Evolutionary conservation across 1,140 invertebrate genomes (phyloP).

Genomic region (Drosophila bocqueti): DNA sequence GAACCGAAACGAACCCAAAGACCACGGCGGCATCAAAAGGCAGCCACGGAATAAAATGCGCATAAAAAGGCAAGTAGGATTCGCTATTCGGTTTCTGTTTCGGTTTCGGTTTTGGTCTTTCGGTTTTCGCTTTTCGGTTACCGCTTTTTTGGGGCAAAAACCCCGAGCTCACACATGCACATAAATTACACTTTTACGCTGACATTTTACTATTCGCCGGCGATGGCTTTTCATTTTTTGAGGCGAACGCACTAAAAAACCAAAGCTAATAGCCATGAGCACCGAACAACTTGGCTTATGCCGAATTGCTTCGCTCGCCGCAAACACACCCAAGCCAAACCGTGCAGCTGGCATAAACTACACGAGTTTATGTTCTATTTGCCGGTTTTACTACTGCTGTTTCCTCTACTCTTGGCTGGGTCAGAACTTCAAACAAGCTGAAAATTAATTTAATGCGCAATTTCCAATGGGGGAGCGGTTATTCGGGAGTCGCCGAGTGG

Average conservation of each 20-base stretch:
- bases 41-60: slow-evolving; percentile 67
- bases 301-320: slow-evolving; percentile 52
- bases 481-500: slow-evolving; percentile 2
- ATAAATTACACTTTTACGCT: slow-evolving; percentile 83
- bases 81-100: slow-evolving; percentile 8
- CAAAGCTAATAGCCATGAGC: slow-evolving; percentile 74
- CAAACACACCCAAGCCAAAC: slow-evolving; percentile 36
- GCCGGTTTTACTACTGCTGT: slow-evolving; percentile 40
- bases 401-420: slow-evolving; percentile 39
- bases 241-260: slow-evolving; percentile 71
- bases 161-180: slow-evolving; percentile 64
- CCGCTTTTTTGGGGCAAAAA: slow-evolving; percentile 7
- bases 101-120: background rate
- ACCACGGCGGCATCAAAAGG: slow-evolving; percentile 54
- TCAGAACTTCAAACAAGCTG: slow-evolving; percentile 80
- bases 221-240: slow-evolving; percentile 76
- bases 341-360: slow-evolving; percentile 73
- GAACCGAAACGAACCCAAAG: slow-evolving; percentile 11
- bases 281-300: slow-evolving; percentile 67
- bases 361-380: slow-evolving; percentile 71
- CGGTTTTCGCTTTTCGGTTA: background rate
- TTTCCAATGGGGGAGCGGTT: slow-evolving; percentile 53
- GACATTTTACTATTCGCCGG: slow-evolving; percentile 79
- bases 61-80: slow-evolving; percentile 58
- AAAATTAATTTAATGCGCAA: slow-evolving; percentile 82